Conservation (phyloP, 2,888 invertebrate genomes). For the Icerya purchasi region DNA sequence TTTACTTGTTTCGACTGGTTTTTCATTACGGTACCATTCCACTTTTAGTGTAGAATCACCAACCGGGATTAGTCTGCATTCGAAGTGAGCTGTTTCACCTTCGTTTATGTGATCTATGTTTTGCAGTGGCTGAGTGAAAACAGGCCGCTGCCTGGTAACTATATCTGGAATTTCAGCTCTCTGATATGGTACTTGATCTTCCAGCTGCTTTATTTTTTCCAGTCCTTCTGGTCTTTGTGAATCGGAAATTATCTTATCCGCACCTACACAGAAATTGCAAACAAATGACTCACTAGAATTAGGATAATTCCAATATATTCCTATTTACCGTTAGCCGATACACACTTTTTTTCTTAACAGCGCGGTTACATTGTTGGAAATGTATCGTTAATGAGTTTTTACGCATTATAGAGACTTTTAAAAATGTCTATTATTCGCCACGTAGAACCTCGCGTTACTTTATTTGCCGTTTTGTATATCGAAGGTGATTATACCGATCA, state of each 20-base stretch:
- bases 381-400: too few relatives aligned
- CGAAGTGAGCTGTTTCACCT: constrained; percentile 83
- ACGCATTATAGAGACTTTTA: too few relatives aligned
- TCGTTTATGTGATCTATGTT: constrained; percentile 72
- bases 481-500: too few relatives aligned
- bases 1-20: constrained; percentile 62
- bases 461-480: too few relatives aligned
- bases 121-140: constrained; percentile 82
- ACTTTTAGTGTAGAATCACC: constrained; percentile 84
- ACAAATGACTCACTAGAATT: too few relatives aligned
- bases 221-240: constrained; percentile 86
- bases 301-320: too few relatives aligned
- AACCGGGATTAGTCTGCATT: constrained; percentile 80
- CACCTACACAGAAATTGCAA: constrained; percentile 27
- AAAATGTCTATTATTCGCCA: too few relatives aligned
- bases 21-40: constrained; percentile 86
- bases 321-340: too few relatives aligned
- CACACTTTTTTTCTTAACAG: too few relatives aligned
- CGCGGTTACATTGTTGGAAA: too few relatives aligned
- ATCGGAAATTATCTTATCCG: constrained; percentile 66
- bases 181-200: constrained; percentile 55
- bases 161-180: constrained; percentile 60
- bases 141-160: constrained; percentile 70
- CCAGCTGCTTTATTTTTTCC: constrained; percentile 74
- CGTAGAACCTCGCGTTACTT: too few relatives aligned